phyloP scores from a whole-genome alignment of 2,888 invertebrate genomes.

The Cataglyphis livida region DNA sequence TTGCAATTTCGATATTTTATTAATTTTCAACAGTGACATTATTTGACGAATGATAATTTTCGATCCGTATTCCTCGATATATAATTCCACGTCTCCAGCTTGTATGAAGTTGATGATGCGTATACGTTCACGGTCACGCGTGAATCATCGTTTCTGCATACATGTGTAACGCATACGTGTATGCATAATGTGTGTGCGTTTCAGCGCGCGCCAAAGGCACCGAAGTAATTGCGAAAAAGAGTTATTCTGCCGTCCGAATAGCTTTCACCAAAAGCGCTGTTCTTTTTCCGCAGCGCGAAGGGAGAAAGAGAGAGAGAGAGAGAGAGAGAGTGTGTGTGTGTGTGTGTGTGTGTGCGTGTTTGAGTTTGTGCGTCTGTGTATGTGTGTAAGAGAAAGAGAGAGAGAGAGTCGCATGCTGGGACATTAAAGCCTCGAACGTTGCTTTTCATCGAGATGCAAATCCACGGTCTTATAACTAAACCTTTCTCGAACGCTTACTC shows the following conservation, averaged over 20 bases:
- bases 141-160: not conserved
- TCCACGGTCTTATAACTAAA: conserved; percentile 66
- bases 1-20: conserved; percentile 3
- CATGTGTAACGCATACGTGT: not conserved
- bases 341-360: not conserved
- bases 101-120: conserved; percentile 17
- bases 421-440: conserved; percentile 64
- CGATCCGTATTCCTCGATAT: conserved; percentile 4
- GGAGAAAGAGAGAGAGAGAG: not conserved
- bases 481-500: conserved; percentile 50
- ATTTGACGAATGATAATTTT: not conserved
- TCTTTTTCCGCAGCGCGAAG: conserved; percentile 14
- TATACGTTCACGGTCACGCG: conserved; percentile 15
- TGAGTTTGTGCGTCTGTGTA: no score
- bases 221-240: conserved; percentile 71
- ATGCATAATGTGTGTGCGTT: not conserved
- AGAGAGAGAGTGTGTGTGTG: not conserved
- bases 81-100: conserved; percentile 18
- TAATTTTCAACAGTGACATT: conserved; percentile 6
- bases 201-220: conserved; percentile 58
- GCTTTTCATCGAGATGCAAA: conserved; percentile 67
- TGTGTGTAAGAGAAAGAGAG: not conserved
- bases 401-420: conserved; percentile 29
- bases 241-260: conserved; percentile 64
- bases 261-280: conserved; percentile 66